Evolutionary conservation across 2,113 vertebrate species (phyloP), one percentile per base, ranked within the genome.

Genomic region (Odocoileus virginianus): DNA sequence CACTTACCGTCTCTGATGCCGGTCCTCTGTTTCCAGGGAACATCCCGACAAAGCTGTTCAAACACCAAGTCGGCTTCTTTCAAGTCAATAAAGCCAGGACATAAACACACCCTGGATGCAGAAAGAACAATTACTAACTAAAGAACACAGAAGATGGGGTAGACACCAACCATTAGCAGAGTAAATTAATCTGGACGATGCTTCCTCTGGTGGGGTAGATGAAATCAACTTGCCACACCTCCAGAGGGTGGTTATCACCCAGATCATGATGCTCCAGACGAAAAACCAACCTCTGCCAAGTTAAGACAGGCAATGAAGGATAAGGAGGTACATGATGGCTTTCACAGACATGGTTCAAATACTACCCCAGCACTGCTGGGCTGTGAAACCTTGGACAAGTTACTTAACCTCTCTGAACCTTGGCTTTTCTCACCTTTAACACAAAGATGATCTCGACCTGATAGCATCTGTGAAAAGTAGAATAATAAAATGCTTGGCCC

Each of bases 21-120:
- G 28, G 99, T 99, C 98, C 99, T 99, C 98, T 99, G 99, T 52
- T 99, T 99, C 99, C 99, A 99, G 23, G 99, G 99, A 74, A 99
- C 96, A 91, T 99, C 99, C 47, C 97, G 98, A 4, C 99, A 98
- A 58, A 99, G 99, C 0, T 99, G 99, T 95, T 99, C 99, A 98
- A 99, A 99, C 97, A 99, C 99, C 99, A 99, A 99, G 98, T 99
- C 99, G 3, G 99, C 99, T 98, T 99, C 99, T 78, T 99, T 98
- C 7, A 98, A 87, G 15, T 99, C 98, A 95, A 99, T 98, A 97
- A 99, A 99, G 45, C 98, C 99, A 94, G 99, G 99, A 98, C 99
- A 96, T 89, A 99, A 99, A 85, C 96, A 93, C 88, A 99, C 98
- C 96, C 99, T 98, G 99, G 95, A 85, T 61, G 33, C 43, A 95